phyloP scores from a whole-genome alignment of 2,888 invertebrate genomes.

The Eristalis tenax region DNA sequence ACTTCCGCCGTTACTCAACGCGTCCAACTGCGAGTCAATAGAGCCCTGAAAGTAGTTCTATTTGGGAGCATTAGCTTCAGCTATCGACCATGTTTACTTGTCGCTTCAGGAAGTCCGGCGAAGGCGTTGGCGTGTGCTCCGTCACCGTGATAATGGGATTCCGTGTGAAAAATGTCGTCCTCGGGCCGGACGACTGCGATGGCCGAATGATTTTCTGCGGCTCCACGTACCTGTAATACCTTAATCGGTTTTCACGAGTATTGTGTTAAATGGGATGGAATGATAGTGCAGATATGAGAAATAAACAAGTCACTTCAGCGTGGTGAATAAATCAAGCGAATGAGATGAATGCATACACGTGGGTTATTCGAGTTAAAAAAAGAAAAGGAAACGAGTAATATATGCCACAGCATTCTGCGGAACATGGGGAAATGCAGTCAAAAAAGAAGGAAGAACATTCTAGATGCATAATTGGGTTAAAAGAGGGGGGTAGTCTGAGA shows the following conservation, averaged over 20 bases:
- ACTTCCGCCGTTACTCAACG: constrained; percentile 78
- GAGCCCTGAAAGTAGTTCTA: constrained; percentile 85
- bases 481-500: not conserved
- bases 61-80: not conserved
- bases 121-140: constrained; percentile 96
- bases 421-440: not conserved
- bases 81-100: constrained; percentile 83
- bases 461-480: not conserved
- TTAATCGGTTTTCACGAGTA: constrained; percentile 74
- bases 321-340: constrained; percentile 18
- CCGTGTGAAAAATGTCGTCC: constrained; percentile 85
- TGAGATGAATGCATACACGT: not conserved
- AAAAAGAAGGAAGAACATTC: not conserved
- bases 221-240: constrained; percentile 81
- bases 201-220: constrained; percentile 78
- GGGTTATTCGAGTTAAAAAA: not conserved
- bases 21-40: constrained; percentile 91
- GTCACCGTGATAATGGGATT: constrained; percentile 99
- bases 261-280: constrained; percentile 67
- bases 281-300: constrained; percentile 73
- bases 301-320: constrained; percentile 6
- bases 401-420: not conserved
- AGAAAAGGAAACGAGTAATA: not conserved
- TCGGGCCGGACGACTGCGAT: constrained; percentile 78
- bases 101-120: constrained; percentile 91